Base-by-base conservation (phyloP, 37 sponge, comb jelly and placozoan species). In the Axinella damicornis region DNA sequence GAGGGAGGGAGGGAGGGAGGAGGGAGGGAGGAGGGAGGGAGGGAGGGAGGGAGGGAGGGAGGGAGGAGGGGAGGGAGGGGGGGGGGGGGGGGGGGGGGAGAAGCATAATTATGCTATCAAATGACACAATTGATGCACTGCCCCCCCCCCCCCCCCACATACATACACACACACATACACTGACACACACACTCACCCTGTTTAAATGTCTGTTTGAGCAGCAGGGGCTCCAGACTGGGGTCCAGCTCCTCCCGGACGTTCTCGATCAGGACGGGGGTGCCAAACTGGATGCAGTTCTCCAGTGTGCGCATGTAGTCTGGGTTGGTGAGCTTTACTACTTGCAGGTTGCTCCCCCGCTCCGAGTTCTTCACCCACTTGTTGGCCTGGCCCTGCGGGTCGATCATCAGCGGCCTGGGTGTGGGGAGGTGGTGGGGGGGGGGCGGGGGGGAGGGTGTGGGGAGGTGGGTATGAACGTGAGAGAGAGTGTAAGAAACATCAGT, bases 211-310 rank as follows among this genome's bases (percentile, higher is more conserved):
- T 98, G 99, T 72, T 96, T 96, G 39, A 98, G 92, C 25, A 98
- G 87, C 74, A 98, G 92, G 33, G 99, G 99, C 69, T 98, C 99
- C 65, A 98, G 89, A 17, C 94, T 88, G 39, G 99, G 97, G 84
- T 98, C 99, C 58, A 98, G 71, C 84, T 98, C 99, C 80, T 98
- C 99, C n/a, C 97, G 94, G 54, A 98, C 97, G 84, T 98, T 98
- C 88, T 98, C 99, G 61, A 98, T 80, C 63, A 98, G 78, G 1
- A 98, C 95, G 21, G 99, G 99, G 19, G 65, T 98, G 0, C 99
- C 99, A 81, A 98, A 98, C 81, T 98, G 99, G 38, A 98, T 98
- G 69, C 96, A 96, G 78, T 98, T 98, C 90, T 98, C 99, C 33
- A 98, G 92, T 56, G 99, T 96, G 41, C 99, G 69, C 81, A 98